Conservation (phyloP, 2,888 invertebrate species). For the Leucoma salicis region DNA sequence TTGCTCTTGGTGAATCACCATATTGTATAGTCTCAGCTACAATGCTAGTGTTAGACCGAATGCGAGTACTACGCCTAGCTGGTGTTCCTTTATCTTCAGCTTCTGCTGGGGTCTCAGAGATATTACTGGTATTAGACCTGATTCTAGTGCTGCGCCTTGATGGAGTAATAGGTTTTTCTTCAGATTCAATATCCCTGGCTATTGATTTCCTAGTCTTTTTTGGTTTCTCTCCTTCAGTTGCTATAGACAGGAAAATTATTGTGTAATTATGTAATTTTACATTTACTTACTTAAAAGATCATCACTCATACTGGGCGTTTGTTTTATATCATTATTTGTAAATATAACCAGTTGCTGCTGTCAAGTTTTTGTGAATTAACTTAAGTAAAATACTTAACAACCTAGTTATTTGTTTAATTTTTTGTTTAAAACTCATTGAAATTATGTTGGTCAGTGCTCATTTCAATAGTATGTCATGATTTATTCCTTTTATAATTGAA, state of each 20-base stretch:
- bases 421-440: too few relatives aligned
- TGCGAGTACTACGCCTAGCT: constrained; percentile 51
- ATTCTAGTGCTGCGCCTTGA: constrained; percentile 61
- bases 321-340: too few relatives aligned
- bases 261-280: too few relatives aligned
- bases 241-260: constrained; percentile 20
- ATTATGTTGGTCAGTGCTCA: too few relatives aligned
- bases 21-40: constrained; percentile 49
- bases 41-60: constrained; percentile 43
- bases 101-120: constrained; percentile 47
- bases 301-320: too few relatives aligned
- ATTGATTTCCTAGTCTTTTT: constrained; percentile 48
- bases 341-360: too few relatives aligned
- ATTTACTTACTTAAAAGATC: too few relatives aligned
- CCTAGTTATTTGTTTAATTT: too few relatives aligned
- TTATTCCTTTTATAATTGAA: too few relatives aligned
- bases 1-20: constrained; percentile 66
- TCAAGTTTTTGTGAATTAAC: too few relatives aligned
- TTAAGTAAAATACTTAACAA: too few relatives aligned
- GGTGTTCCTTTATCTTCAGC: constrained; percentile 48
- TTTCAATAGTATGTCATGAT: too few relatives aligned
- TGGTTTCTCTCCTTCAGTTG: constrained; percentile 38
- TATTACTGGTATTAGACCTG: constrained; percentile 58
- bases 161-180: constrained; percentile 54
- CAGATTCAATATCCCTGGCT: constrained; percentile 46